Base-by-base conservation (phyloP, 2,888 invertebrate genomes). In the Watsonalla cultraria region DNA sequence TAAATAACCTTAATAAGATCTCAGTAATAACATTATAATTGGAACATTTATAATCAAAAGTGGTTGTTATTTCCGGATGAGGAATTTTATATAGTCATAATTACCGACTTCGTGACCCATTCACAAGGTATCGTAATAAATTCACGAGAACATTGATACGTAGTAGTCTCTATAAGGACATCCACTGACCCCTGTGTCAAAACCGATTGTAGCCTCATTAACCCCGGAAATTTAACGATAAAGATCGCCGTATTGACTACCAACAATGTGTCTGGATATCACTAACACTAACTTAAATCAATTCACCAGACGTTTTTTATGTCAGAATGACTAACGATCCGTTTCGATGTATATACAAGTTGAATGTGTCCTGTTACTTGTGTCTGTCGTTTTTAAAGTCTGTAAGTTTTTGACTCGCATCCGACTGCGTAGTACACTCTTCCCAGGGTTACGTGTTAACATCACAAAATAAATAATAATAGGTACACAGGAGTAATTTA, bases 171-270 rank as follows among this genome's bases (percentile, higher is more conserved):
- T 67, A 62, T 64, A 61, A 68, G 58, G 57, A 54, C 61, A 66
- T 55, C 57, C 65, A 63, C 56, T 66, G 68, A 70, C 61, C 74
- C 70, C 66, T 62, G 64, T 61, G 65, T 60, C 52, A 60, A 53
- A 64, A 66, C 58, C 60, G 61, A 61, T 60, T 53, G 53, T 48
- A 48, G 13, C 37, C 49, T 37, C 57, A 65, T 65, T 66, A 55
- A 59, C 58, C 62, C 63, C 64, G 70, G 68, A 74, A 76, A 72
- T 74, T 70, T 66, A 65, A 68, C 63, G 62, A 67, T 66, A 62
- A 61, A 68, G 65, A 62, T 62, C 54, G 63, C 62, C 54, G 65
- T 55, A 68, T 71, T 56, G 68, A 71, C 61, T 65, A 62, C 61
- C 56, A 57, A 66, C 53, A 55, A 60, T 62, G 56, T 56, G 60